Evolutionary conservation across 2,797 vertebrate species (phyloP).

Genomic region (Melanogrammus aeglefinus): DNA sequence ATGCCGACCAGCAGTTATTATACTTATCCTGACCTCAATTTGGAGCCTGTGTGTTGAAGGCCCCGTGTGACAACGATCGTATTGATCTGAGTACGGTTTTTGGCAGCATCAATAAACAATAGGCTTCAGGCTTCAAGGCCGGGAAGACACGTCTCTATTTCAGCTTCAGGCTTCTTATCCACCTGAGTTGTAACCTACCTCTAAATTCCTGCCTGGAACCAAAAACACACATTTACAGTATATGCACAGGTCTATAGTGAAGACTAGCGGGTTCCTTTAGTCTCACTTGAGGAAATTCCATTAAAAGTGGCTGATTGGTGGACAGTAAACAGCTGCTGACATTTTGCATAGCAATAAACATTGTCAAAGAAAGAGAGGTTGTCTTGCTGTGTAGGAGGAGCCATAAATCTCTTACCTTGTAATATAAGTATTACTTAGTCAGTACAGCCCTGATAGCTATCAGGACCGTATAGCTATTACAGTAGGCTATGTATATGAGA

Average conservation of each 20-base stretch:
- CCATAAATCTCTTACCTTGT: not conserved
- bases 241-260: not conserved
- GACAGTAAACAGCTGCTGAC: not conserved
- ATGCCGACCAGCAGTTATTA: conserved; percentile 58
- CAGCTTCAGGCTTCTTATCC: conserved; percentile 50
- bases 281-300: not conserved
- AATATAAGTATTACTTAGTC: not conserved
- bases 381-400: not conserved
- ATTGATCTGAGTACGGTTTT: conserved; percentile 64
- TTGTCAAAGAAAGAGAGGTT: not conserved
- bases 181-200: conserved; percentile 46
- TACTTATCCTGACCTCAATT: conserved; percentile 72
- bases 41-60: conserved; percentile 64
- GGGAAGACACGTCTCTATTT: conserved; percentile 65
- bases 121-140: conserved; percentile 68
- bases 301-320: not conserved
- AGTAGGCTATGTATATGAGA: not conserved
- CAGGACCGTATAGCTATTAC: not conserved
- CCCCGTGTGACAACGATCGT: conserved; percentile 60
- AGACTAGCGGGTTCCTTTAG: not conserved
- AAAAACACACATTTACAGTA: not conserved
- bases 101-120: conserved; percentile 74
- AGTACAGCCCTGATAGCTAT: not conserved
- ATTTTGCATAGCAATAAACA: not conserved
- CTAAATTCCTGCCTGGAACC: not conserved